Conservation (phyloP, 1,140 invertebrate species). For the Cotesia glomerata region DNA sequence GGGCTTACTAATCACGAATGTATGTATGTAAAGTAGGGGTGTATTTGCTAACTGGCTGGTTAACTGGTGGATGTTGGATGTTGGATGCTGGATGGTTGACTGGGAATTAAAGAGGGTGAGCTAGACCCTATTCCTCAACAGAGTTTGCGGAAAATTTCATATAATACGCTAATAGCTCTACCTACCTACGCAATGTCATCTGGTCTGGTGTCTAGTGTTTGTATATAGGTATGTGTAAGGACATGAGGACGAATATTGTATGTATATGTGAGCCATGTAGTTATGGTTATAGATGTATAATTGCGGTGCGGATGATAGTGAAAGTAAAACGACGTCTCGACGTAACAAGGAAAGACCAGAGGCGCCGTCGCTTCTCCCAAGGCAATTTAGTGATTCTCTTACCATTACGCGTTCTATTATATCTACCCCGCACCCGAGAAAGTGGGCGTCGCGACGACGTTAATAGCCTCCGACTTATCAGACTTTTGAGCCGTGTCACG, state of each 20-base stretch:
- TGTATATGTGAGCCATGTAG: too few species aligned
- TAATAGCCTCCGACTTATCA: conserved; percentile 12
- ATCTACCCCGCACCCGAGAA: not conserved
- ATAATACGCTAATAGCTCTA: not conserved
- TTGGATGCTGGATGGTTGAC: too few species aligned
- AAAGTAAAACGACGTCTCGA: not conserved
- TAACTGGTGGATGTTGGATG: too few species aligned
- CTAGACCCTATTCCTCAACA: too few species aligned
- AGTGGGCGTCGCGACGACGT: conserved; percentile 16
- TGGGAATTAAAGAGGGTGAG: too few species aligned
- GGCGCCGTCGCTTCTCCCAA: conserved; percentile 3
- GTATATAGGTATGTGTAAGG: too few species aligned
- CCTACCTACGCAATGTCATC: not conserved
- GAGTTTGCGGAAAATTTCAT: too few species aligned
- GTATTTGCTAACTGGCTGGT: too few species aligned
- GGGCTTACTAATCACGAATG: too few species aligned
- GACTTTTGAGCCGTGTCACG: conserved; percentile 11
- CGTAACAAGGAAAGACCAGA: not conserved
- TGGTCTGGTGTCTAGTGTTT: too few species aligned
- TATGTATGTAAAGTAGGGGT: too few species aligned
- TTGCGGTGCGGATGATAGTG: not conserved
- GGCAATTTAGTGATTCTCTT: conserved; percentile 4
- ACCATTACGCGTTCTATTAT: not conserved
- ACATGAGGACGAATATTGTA: too few species aligned
- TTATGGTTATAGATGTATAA: not conserved